Evolutionary conservation across 2,888 invertebrate genomes (phyloP).

Genomic region (Halictus quadricinctus): DNA sequence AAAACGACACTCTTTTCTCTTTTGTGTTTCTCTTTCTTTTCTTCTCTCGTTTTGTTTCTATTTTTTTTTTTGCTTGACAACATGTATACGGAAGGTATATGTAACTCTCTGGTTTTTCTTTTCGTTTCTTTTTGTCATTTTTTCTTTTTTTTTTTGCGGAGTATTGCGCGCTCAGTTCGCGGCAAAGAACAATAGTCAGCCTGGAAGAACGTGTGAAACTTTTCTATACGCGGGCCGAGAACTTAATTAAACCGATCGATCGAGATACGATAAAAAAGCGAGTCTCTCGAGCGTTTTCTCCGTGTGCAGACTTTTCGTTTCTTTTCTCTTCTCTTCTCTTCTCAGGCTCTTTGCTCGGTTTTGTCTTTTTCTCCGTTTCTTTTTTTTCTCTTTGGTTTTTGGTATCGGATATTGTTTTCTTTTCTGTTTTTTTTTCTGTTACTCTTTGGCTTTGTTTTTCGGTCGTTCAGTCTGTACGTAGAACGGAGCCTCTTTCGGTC

Average conservation of each 20-base stretch:
- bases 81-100: not conserved
- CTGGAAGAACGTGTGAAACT: constrained; percentile 50
- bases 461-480: constrained; percentile 67
- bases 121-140: constrained; percentile 19
- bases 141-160: constrained; percentile 5
- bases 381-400: constrained; percentile 17
- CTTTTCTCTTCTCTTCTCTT: constrained; percentile 1
- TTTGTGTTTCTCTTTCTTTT: constrained; percentile 19
- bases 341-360: constrained; percentile 6
- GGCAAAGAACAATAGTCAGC: constrained; percentile 57
- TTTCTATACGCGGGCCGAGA: constrained; percentile 50
- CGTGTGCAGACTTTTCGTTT: constrained; percentile 55
- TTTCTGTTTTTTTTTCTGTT: constrained; percentile 2
- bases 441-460: constrained; percentile 20
- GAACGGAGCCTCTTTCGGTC: constrained; percentile 74
- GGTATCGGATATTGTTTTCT: not conserved
- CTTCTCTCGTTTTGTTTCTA: not conserved
- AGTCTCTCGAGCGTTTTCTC: constrained; percentile 66
- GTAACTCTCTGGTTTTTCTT: constrained; percentile 9
- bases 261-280: constrained; percentile 62
- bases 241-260: constrained; percentile 53
- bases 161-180: constrained; percentile 22
- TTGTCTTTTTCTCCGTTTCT: constrained; percentile 17
- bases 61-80: not conserved
- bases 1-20: constrained; percentile 42